Conservation (phyloP, 2,113 vertebrate species). For the Ophthalmolycus amberensis region DNA sequence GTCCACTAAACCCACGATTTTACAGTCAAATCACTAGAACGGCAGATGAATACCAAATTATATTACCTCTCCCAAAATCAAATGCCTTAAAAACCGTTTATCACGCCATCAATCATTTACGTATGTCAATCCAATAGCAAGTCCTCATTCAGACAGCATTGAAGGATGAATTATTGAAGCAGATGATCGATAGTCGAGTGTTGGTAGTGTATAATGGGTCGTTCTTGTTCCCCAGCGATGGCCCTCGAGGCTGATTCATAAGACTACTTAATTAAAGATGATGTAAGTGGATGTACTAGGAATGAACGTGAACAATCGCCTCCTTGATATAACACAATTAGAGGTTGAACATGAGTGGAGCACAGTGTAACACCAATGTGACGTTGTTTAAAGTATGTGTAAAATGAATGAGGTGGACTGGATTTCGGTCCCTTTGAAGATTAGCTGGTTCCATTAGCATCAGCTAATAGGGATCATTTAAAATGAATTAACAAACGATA, state of each 20-base stretch:
- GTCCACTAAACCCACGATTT: too few species aligned
- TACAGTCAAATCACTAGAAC: background rate
- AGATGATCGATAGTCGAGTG: background rate
- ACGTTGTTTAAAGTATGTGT: background rate
- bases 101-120: background rate
- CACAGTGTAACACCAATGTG: background rate
- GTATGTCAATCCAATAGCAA: background rate
- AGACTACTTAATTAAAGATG: background rate
- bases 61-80: background rate
- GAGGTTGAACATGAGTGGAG: background rate
- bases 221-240: background rate
- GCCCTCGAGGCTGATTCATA: background rate
- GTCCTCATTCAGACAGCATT: background rate
- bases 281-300: background rate
- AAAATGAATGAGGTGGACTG: background rate
- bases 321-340: background rate
- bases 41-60: background rate
- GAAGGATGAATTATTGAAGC: background rate
- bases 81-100: background rate
- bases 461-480: background rate
- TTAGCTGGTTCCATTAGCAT: background rate
- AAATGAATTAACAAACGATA: background rate
- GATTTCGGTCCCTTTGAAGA: too few species aligned
- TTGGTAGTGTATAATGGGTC: background rate
- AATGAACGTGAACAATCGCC: background rate